Conservation (phyloP, 2,888 invertebrate genomes). For the Anagyrus pseudococci region DNA sequence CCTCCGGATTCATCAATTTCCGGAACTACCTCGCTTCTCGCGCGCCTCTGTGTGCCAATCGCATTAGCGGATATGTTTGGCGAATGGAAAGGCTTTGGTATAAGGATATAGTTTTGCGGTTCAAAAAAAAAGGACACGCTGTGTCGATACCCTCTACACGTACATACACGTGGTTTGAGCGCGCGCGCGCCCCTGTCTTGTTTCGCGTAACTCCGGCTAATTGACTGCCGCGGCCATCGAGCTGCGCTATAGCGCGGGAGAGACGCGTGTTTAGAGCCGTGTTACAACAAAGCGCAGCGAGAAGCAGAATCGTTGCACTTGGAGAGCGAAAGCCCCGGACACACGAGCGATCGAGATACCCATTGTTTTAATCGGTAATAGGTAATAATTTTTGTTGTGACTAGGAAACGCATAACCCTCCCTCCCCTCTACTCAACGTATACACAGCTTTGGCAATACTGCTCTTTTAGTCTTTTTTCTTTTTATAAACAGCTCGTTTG, state of each 20-base stretch:
- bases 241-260: neutral
- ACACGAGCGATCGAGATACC: neutral
- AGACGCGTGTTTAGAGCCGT: neutral
- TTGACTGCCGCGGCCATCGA: neutral
- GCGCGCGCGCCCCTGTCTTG: neutral
- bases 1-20: no score
- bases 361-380: constrained; percentile 1
- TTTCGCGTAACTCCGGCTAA: constrained; percentile 4
- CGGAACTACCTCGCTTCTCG: no score
- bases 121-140: no score
- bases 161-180: no score
- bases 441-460: neutral
- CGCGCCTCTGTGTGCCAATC: no score
- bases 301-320: neutral
- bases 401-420: neutral
- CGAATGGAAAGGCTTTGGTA: no score
- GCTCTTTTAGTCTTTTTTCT: neutral
- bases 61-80: no score
- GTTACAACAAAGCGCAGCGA: constrained; percentile 1
- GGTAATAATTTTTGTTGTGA: constrained; percentile 19
- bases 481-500: no score
- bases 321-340: neutral
- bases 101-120: no score
- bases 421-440: neutral
- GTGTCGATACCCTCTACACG: no score